These are phyloP conservation scores for Galerucella nymphaeae DNA, from an alignment of 2,888 invertebrate genomes.

Conservation along the genomic window DNA sequence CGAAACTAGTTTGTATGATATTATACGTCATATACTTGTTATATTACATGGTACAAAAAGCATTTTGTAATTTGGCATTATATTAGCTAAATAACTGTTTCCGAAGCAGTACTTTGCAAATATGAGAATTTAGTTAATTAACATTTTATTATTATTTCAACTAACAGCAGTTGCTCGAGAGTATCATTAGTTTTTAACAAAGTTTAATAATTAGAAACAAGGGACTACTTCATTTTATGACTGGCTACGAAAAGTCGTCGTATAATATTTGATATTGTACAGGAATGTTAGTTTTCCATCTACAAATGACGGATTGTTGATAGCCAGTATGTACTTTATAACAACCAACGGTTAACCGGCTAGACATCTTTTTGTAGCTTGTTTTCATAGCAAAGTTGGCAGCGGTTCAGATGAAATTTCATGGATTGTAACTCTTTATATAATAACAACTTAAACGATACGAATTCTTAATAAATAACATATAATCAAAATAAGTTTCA, in stretches of 20 bases:
- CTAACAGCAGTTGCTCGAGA: neutral
- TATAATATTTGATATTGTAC: neutral
- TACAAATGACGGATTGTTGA: neutral
- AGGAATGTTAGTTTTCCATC: neutral
- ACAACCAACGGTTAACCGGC: neutral
- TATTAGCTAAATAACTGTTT: neutral
- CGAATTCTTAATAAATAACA: no score
- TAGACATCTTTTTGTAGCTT: constrained; percentile 17
- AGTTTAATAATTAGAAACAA: constrained; percentile 6
- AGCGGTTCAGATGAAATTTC: neutral
- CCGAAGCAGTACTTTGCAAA: neutral
- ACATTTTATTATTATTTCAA: neutral
- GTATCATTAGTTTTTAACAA: neutral
- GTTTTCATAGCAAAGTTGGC: constrained; percentile 1
- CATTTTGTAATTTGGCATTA: neutral
- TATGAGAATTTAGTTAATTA: neutral
- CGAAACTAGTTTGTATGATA: no score
- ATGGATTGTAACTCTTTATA: neutral
- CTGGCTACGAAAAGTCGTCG: constrained; percentile 6
- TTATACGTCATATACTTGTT: neutral
- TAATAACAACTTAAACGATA: neutral
- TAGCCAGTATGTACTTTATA: neutral
- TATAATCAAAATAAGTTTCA: no score
- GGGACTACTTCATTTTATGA: constrained; percentile 19
- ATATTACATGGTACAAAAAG: neutral